Percentiles rank a stretch among this genome's conserved stretches.
phyloP scores from a whole-genome alignment of 1,140 invertebrate species.

The Microplitis mediator region DNA sequence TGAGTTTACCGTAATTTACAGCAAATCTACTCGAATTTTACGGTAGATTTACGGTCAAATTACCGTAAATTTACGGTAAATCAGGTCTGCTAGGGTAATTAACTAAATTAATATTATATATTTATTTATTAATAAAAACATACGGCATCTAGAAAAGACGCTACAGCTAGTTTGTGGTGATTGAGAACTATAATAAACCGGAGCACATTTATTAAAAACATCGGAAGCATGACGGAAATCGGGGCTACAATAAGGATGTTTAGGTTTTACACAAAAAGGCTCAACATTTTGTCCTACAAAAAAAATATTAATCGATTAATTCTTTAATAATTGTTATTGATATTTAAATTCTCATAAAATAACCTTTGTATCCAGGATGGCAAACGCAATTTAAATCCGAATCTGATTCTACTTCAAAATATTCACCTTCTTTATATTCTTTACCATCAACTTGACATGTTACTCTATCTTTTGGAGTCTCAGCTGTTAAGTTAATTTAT shows the following conservation, averaged over 20 bases:
- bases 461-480: constrained; percentile 17
- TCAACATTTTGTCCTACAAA: constrained; percentile 41
- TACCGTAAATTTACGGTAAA: too few relatives aligned
- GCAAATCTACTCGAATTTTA: too few relatives aligned
- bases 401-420: constrained; percentile 17
- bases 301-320: background rate
- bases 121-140: too few relatives aligned
- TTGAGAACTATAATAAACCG: constrained; percentile 37
- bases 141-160: constrained; percentile 43
- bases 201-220: constrained; percentile 39
- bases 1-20: too few relatives aligned
- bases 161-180: constrained; percentile 35
- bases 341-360: background rate
- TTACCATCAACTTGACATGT: constrained; percentile 43
- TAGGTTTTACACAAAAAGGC: constrained; percentile 39
- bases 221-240: constrained; percentile 20
- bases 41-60: too few relatives aligned
- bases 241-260: constrained; percentile 27
- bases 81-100: too few relatives aligned
- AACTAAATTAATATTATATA: too few relatives aligned
- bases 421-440: constrained; percentile 40
- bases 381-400: constrained; percentile 38
- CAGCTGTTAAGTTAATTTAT: constrained; percentile 12
- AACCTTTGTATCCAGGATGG: constrained; percentile 37
- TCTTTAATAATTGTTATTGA: background rate